Evolutionary conservation across 2,888 invertebrate genomes (phyloP), one percentile per base, ranked within the genome.

Genomic region (Luperina testacea): DNA sequence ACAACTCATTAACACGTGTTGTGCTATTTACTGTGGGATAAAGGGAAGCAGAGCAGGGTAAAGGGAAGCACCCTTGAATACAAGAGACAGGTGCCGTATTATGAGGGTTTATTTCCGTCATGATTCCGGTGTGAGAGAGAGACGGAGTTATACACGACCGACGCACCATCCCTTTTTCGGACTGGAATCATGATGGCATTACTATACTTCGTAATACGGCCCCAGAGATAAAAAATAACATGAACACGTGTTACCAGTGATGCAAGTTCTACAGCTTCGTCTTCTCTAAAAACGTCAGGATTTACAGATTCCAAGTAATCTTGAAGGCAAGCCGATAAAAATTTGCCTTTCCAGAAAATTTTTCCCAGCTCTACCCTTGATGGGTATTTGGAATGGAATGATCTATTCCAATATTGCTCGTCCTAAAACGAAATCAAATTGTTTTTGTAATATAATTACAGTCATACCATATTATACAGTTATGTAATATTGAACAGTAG

Each of bases 331-430:
- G 94, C 93, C 0, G 96, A 96, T 81, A 97, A 88, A 91, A 95
- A 97, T 87, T 97, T 96, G 24, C 97, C 97, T 92, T 97, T 96
- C 98, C 98, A 98, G 93, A 97, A 98, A 72, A 95, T 93, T 53
- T 97, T 92, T 4, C 94, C 95, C 27, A 95, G 80, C 80, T 95
- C 95, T 78, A 90, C 85, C 59, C 92, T 92, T 0, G 93, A 89
- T 1, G 96, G 95, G 83, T 95, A 97, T 85, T 94, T 95, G 1
- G 90, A 92, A 68, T 92, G 92, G 74, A 96, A 96, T 20, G 96
- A 95, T 75, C 97, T 95, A 90, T 97, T 95, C 98, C 98, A 98
- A 92, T 97, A 98, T 91, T 97, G 96, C 89, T 98, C 98, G 85
- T 97, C 96, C 94, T 97, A 90, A 86, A 92, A 96, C 15, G 1